phyloP scores from a whole-genome alignment of 2,113 vertebrate species.

The Pavo muticus region DNA sequence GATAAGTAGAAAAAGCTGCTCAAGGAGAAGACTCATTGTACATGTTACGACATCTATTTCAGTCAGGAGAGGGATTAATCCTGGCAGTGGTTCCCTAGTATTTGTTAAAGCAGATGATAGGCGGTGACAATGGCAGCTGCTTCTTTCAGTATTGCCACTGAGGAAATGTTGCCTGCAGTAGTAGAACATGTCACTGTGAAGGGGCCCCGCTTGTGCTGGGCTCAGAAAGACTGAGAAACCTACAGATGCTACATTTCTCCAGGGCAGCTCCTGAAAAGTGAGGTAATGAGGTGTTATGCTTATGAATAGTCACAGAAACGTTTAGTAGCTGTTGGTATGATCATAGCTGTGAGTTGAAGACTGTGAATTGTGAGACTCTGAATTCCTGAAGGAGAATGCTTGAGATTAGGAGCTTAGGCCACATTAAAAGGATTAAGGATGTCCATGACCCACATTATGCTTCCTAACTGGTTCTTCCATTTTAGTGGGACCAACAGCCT shows the following conservation, averaged over 20 bases:
- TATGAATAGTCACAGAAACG: accelerated
- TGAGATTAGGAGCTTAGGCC: background rate
- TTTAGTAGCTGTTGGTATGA: background rate
- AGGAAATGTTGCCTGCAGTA: background rate
- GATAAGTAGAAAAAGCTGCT: background rate
- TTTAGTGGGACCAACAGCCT: background rate
- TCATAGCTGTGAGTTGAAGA: background rate
- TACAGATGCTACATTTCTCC: background rate
- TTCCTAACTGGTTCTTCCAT: accelerated
- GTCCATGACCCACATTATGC: accelerated
- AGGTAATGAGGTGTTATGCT: background rate
- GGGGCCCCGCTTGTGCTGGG: accelerated
- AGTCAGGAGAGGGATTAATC: background rate
- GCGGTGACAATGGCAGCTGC: conserved; percentile 5
- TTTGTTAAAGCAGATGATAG: background rate
- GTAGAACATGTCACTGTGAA: background rate
- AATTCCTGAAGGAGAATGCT: background rate
- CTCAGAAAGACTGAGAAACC: background rate
- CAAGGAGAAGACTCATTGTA: background rate
- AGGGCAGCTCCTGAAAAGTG: background rate
- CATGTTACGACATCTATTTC: background rate
- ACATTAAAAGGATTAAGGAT: background rate
- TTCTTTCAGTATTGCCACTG: accelerated
- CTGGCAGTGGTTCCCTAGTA: background rate
- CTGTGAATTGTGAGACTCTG: background rate